Evolutionary conservation across 2,888 invertebrate species (phyloP).

Genomic region (Patella pellucida): DNA sequence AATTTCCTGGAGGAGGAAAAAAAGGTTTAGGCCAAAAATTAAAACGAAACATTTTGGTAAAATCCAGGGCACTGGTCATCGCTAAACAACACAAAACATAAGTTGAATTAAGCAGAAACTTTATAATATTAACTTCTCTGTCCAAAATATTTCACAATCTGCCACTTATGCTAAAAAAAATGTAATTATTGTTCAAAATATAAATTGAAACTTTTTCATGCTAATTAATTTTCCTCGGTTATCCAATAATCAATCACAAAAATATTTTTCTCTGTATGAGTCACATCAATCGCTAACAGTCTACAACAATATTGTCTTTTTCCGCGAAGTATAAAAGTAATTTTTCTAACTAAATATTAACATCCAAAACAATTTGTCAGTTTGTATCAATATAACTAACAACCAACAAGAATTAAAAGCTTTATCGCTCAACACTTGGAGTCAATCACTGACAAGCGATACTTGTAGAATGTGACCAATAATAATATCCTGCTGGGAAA

Average conservation of each 20-base stretch:
- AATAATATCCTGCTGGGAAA: conserved; percentile 3
- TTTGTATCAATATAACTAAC: too few relatives aligned
- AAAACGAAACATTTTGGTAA: conserved; percentile 60
- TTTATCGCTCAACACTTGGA: too few relatives aligned
- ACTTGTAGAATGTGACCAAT: too few relatives aligned
- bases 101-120: conserved; percentile 11
- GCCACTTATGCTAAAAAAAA: too few relatives aligned
- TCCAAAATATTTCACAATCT: too few relatives aligned
- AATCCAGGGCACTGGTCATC: conserved; percentile 18
- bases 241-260: background rate
- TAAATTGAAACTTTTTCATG: too few relatives aligned
- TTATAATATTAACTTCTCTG: background rate
- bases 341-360: too few relatives aligned
- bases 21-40: conserved; percentile 66
- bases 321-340: too few relatives aligned
- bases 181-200: too few relatives aligned
- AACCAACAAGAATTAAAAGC: too few relatives aligned
- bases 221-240: background rate
- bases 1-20: conserved; percentile 53
- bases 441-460: too few relatives aligned
- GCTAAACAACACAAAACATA: conserved; percentile 12
- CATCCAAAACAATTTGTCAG: too few relatives aligned
- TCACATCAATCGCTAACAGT: background rate
- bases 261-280: background rate
- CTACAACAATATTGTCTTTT: background rate